A percentile compares a stretch with the other conserved stretches of the same genome.
These are phyloP conservation scores for Apodemus agrarius DNA, from an alignment of 2,797 vertebrate genomes.

Conservation along the genomic window DNA sequence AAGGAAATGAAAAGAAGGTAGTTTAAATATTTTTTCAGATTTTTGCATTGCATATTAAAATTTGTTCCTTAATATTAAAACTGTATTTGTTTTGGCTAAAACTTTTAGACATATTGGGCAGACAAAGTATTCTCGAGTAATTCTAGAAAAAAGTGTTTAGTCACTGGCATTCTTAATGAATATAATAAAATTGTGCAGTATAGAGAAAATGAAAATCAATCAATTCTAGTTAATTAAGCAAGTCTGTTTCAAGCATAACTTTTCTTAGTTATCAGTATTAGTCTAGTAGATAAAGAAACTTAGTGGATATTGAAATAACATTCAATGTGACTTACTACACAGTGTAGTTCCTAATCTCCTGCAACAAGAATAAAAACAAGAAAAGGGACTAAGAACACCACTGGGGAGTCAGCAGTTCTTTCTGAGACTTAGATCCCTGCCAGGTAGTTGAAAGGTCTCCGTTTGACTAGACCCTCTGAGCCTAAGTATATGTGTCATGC, in stretches of 20 bases:
- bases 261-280: neutral
- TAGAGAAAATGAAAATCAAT: neutral
- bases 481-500: constrained; percentile 74
- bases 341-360: neutral
- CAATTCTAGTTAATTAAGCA: neutral
- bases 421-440: constrained; percentile 29
- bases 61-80: neutral
- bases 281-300: neutral
- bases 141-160: neutral
- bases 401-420: constrained; percentile 67
- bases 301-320: neutral
- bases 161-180: neutral
- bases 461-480: constrained; percentile 64
- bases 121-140: neutral
- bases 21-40: constrained; percentile 19
- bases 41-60: neutral
- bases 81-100: neutral
- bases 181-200: constrained; percentile 46
- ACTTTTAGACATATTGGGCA: neutral
- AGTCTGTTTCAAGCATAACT: neutral
- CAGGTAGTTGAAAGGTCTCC: constrained; percentile 68
- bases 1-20: neutral
- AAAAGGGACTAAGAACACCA: constrained; percentile 15
- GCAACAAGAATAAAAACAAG: constrained; percentile 4
- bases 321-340: neutral